Conservation (phyloP, 2,113 vertebrate genomes). For the Catharus bicknelli region DNA sequence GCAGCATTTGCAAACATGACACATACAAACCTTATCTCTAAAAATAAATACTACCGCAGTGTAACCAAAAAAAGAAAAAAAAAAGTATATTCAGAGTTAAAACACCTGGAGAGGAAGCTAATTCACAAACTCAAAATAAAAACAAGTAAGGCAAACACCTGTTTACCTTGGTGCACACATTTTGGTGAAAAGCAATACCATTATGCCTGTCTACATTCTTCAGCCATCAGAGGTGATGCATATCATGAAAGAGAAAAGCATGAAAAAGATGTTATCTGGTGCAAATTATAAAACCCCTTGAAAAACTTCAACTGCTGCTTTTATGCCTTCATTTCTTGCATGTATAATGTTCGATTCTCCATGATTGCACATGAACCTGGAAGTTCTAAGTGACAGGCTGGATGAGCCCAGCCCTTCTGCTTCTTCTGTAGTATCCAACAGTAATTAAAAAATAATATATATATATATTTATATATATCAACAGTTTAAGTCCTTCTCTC, state of each 20-base stretch:
- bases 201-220: slow-evolving; percentile 92
- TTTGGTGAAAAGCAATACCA: slow-evolving; percentile 81
- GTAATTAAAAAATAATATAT: slow-evolving; percentile 69
- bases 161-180: slow-evolving; percentile 75
- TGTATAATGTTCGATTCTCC: slow-evolving; percentile 63
- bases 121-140: slow-evolving; percentile 69
- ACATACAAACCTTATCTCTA: slow-evolving; percentile 76
- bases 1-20: slow-evolving; percentile 77
- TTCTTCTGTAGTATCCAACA: slow-evolving; percentile 70
- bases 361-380: slow-evolving; percentile 67
- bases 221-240: slow-evolving; percentile 86
- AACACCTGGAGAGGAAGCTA: slow-evolving; percentile 73
- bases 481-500: slow-evolving; percentile 66
- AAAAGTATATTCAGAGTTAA: slow-evolving; percentile 45
- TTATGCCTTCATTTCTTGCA: slow-evolving; percentile 60
- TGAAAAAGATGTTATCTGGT: slow-evolving; percentile 71
- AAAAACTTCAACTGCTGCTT: slow-evolving; percentile 64
- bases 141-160: slow-evolving; percentile 74
- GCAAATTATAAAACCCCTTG: slow-evolving; percentile 64
- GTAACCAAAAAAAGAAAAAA: slow-evolving; percentile 61
- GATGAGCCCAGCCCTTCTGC: slow-evolving; percentile 64
- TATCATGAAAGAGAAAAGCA: slow-evolving; percentile 76
- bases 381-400: slow-evolving; percentile 50
- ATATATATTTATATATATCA: slow-evolving; percentile 59
- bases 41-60: slow-evolving; percentile 84